Conservation (phyloP, 1,140 invertebrate genomes). For the Proctacanthus coquilletti region DNA sequence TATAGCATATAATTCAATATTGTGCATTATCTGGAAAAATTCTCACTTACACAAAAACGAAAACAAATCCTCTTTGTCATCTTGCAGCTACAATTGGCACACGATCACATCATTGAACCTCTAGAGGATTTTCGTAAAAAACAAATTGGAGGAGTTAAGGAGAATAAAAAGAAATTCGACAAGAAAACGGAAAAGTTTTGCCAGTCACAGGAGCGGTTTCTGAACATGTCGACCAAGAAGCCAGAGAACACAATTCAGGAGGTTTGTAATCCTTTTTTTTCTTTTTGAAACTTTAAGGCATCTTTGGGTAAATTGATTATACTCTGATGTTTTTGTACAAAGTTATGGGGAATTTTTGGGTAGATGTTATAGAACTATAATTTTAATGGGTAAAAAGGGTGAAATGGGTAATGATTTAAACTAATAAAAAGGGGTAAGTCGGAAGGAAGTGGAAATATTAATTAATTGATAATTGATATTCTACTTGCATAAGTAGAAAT, state of each 20-base stretch:
- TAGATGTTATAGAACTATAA: too few species aligned
- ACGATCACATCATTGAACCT: constrained; percentile 80
- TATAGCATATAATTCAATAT: constrained; percentile 2
- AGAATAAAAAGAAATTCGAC: constrained; percentile 94
- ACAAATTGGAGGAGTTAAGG: constrained; percentile 87
- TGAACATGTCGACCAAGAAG: constrained; percentile 89
- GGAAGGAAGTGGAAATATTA: too few species aligned
- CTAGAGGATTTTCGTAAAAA: constrained; percentile 87
- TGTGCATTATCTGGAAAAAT: background rate
- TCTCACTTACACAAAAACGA: background rate
- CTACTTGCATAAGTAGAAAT: too few species aligned
- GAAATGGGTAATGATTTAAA: too few species aligned
- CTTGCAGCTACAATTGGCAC: constrained; percentile 72
- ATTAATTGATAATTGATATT: too few species aligned
- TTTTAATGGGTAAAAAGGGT: too few species aligned
- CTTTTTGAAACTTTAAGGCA: constrained; percentile 1
- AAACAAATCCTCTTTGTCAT: constrained; percentile 12
- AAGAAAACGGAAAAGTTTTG: constrained; percentile 96
- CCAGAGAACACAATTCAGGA: constrained; percentile 81
- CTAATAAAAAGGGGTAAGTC: too few species aligned
- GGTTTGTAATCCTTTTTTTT: constrained; percentile 38
- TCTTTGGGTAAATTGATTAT: background rate
- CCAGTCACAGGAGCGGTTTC: constrained; percentile 83
- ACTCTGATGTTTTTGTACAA: too few species aligned
- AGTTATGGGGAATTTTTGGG: too few species aligned